A percentile compares a stretch with the other conserved stretches of the same genome.
Conservation (phyloP, 2,797 vertebrate genomes). For the Xerus rutilus region DNA sequence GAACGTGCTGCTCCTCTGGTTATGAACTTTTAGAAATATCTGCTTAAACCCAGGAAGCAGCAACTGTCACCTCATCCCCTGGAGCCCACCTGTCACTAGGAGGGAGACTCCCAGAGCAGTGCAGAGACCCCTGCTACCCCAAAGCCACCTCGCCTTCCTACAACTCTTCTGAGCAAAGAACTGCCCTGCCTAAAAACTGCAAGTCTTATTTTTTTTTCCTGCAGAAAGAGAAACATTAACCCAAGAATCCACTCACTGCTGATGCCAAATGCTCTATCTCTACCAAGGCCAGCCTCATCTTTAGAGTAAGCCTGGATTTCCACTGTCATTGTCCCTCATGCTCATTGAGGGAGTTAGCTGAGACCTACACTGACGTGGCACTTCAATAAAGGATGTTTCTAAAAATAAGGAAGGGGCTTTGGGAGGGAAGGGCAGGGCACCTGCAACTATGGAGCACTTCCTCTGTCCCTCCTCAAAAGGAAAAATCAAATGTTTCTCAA, state of each 20-base stretch:
- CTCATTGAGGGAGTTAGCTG: neutral
- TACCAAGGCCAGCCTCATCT: too few relatives aligned
- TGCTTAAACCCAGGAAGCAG: slow-evolving; percentile 52
- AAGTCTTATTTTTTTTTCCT: neutral
- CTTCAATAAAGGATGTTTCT: neutral
- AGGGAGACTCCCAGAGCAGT: neutral
- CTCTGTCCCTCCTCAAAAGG: neutral
- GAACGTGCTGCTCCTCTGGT: neutral
- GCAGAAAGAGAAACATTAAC: neutral
- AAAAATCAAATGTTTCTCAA: neutral
- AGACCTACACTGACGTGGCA: neutral
- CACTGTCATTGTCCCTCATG: neutral
- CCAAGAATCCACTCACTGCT: neutral
- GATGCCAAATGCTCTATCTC: neutral
- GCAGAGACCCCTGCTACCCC: accelerated
- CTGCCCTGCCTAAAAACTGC: neutral
- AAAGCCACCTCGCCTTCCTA: neutral
- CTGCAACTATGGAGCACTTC: neutral
- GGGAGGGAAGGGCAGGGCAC: too few relatives aligned
- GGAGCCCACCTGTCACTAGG: neutral
- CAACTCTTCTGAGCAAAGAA: neutral
- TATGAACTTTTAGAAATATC: neutral
- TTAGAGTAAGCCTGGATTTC: neutral
- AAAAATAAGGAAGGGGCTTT: neutral
- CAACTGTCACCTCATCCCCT: neutral